Base-by-base conservation (phyloP, 2,888 invertebrate species). In the Eretmocerus hayati region DNA sequence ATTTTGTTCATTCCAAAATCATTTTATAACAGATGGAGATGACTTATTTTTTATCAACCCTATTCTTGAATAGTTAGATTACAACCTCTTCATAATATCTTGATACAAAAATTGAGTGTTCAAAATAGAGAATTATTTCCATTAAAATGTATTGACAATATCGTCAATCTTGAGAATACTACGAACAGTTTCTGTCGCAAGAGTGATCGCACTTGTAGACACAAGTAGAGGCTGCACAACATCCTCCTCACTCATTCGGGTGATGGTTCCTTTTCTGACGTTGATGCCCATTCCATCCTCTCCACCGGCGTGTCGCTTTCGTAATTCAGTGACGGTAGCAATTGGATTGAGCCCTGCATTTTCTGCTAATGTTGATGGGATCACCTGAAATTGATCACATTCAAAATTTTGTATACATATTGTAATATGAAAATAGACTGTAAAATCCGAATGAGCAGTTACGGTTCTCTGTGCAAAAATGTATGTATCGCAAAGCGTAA, bases 161-260 rank as follows among this genome's bases (percentile, higher is more conserved):
- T 99, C 99, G 74, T 99, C 99, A 65, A 99, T 99, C 78, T 99
- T 99, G 67, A 99, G 80, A 74, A 99, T 96, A 62, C 93, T 91
- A 62, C 96, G 84, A 54, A 97, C 91, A 42, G 96, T 96, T 77
- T 99, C 99, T 0, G 97, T 87, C 55, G 99, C 88, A 61, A 99
- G 81, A 46, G 85, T 90, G 59, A 99, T 84, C 41, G 95, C 93
- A 59, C 92, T 93, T 42, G 85, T 85, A 48, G 93, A 91, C 44
- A 99, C 99, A 66, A 97, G 81, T 60, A 99, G 79, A 38, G 99
- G 99, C 74, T 99, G 99, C 50, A 99, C 85, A 50, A 99, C 97
- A 75, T 93, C 89, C 75, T 99, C 97, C 58, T 92, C 91, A 50
- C 92, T 78, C 72, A 99, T 99, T 74, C 97, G 92, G 2, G 96